A percentile compares a stretch with the other conserved stretches of the same genome.
phyloP scores from a whole-genome alignment of 2,888 invertebrate species.

The Tenthredo mesomela region DNA sequence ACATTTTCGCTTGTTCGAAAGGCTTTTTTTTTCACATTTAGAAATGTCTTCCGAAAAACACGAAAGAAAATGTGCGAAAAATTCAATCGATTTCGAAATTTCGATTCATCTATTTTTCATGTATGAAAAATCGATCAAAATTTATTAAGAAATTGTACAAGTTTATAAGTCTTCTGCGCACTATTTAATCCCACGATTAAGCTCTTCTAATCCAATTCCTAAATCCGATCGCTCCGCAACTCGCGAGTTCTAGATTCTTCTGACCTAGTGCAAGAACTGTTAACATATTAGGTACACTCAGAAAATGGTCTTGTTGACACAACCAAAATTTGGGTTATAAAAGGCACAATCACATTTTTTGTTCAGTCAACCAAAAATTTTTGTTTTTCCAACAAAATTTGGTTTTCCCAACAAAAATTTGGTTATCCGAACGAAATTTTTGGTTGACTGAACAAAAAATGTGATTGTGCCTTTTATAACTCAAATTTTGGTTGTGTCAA shows the following conservation, averaged over 20 bases:
- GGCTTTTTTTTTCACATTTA: neutral
- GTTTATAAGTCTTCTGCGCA: neutral
- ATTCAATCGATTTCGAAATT: neutral
- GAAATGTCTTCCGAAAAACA: neutral
- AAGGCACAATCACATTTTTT: too few relatives aligned
- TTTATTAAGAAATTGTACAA: neutral
- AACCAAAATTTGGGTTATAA: too few relatives aligned
- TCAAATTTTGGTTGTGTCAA: too few relatives aligned
- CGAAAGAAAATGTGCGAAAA: neutral
- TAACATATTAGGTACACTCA: neutral
- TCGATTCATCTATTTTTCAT: neutral
- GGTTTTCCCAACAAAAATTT: too few relatives aligned
- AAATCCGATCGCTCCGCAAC: neutral
- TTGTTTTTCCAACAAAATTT: too few relatives aligned
- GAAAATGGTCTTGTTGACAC: too few relatives aligned
- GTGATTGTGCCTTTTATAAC: too few relatives aligned
- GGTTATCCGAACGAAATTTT: too few relatives aligned
- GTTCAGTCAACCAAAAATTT: too few relatives aligned
- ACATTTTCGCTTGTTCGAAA: neutral
- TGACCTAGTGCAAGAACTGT: slow-evolving; percentile 21
- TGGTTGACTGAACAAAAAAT: too few relatives aligned
- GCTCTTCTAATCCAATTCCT: neutral
- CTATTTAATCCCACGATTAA: neutral
- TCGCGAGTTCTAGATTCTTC: neutral
- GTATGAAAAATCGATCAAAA: neutral